Conservation (phyloP, 2,888 invertebrate species). For the Alcis repandata region DNA sequence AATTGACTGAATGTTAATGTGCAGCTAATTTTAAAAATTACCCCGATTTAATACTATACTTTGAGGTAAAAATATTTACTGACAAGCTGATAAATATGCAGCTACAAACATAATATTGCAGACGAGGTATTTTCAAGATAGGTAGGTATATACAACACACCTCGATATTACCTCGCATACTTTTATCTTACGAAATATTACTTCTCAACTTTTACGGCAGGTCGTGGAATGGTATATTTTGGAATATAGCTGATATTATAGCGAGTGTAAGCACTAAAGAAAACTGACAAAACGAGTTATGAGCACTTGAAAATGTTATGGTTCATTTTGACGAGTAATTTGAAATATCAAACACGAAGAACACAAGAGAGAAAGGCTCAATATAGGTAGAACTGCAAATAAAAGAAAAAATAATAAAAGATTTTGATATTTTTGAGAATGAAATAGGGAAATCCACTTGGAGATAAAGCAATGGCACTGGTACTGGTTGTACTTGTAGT, state of each 20-base stretch:
- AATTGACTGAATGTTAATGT: too few relatives aligned
- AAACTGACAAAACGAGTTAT: slow-evolving; percentile 36
- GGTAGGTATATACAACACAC: slow-evolving; percentile 4
- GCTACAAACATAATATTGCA: background rate
- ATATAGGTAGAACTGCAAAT: too few relatives aligned
- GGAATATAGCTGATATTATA: slow-evolving; percentile 35
- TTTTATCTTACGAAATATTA: slow-evolving; percentile 44
- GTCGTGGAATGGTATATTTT: slow-evolving; percentile 42
- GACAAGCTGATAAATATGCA: background rate
- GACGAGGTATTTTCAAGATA: slow-evolving; percentile 4
- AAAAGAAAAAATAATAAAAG: too few relatives aligned
- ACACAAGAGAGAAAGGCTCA: background rate
- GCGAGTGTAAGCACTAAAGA: slow-evolving; percentile 31
- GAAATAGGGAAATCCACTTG: too few relatives aligned
- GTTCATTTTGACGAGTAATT: slow-evolving; percentile 25
- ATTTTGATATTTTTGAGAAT: too few relatives aligned
- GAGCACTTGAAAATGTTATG: slow-evolving; percentile 27
- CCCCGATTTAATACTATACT: too few relatives aligned
- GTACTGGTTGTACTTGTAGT: too few relatives aligned
- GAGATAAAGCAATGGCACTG: too few relatives aligned
- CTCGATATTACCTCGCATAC: slow-evolving; percentile 28
- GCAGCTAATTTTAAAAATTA: too few relatives aligned
- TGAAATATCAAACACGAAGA: slow-evolving; percentile 8
- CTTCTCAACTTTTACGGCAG: slow-evolving; percentile 43
- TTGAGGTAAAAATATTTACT: too few relatives aligned